Evolutionary conservation across 2,888 invertebrate genomes (phyloP).

Genomic region (Dendrolimus houi): DNA sequence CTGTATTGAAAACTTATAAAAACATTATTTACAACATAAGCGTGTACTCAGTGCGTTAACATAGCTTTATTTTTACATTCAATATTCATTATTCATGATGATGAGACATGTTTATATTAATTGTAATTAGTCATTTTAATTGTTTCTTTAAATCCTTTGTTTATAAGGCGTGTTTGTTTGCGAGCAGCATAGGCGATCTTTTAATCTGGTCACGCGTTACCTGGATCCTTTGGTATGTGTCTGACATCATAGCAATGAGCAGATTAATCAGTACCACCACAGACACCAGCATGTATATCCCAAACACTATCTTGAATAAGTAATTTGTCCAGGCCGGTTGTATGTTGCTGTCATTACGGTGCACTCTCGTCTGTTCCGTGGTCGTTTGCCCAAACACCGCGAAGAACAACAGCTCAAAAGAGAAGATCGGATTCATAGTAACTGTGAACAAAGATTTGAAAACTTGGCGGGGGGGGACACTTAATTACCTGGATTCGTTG

Average conservation of each 20-base stretch:
- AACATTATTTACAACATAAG: background rate
- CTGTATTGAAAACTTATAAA: background rate
- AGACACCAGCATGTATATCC: slow-evolving; percentile 98
- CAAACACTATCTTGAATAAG: slow-evolving; percentile 91
- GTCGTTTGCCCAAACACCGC: slow-evolving; percentile 97
- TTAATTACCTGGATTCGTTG: slow-evolving; percentile 97
- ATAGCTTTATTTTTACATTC: background rate
- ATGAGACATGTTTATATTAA: background rate
- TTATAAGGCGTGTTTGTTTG: slow-evolving; percentile 12
- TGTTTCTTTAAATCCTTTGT: background rate
- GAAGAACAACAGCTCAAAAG: slow-evolving; percentile 99
- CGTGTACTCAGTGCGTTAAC: background rate
- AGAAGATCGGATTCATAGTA: slow-evolving; percentile 92
- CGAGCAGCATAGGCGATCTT: slow-evolving; percentile 7
- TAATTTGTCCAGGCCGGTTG: slow-evolving; percentile 91
- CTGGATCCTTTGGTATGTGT: slow-evolving; percentile 99
- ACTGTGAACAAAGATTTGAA: slow-evolving; percentile 82
- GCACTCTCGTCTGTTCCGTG: slow-evolving; percentile 82
- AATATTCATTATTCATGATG: background rate
- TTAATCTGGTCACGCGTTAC: slow-evolving; percentile 68
- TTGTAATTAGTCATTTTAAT: background rate
- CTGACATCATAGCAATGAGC: slow-evolving; percentile 99
- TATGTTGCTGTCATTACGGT: slow-evolving; percentile 77
- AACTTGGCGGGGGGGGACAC: slow-evolving; percentile 37
- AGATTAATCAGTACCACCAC: slow-evolving; percentile 99